Percentiles rank a stretch among this genome's conserved stretches.
phyloP scores from a whole-genome alignment of 2,888 invertebrate species.

The Dioctria linearis region DNA sequence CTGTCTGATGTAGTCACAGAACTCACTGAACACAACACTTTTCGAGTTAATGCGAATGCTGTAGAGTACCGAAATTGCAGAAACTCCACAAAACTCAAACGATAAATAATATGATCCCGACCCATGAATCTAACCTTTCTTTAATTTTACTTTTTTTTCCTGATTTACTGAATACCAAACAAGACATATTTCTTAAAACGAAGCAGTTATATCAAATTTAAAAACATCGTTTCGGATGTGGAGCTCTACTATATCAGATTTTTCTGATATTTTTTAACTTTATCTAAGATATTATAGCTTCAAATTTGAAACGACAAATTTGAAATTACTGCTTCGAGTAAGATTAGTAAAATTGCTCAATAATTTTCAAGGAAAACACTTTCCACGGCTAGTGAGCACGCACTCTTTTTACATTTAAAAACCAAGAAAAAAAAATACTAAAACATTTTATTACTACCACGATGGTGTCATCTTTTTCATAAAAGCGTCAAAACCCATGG shows the following conservation, averaged over 20 bases:
- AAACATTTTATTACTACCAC: constrained; percentile 56
- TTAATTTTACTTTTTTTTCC: constrained; percentile 17
- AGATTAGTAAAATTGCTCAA: not conserved
- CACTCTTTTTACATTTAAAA: constrained; percentile 23
- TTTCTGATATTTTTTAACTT: not conserved
- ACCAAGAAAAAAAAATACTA: constrained; percentile 25
- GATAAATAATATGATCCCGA: constrained; percentile 11
- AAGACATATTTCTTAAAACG: constrained; percentile 12
- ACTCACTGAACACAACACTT: constrained; percentile 51
- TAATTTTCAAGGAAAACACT: constrained; percentile 28
- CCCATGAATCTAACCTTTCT: constrained; percentile 16
- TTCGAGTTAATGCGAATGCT: constrained; percentile 41
- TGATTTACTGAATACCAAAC: constrained; percentile 10
- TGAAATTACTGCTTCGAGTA: constrained; percentile 36
- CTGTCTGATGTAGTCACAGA: constrained; percentile 37
- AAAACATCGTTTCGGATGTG: constrained; percentile 6
- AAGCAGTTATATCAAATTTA: constrained; percentile 39
- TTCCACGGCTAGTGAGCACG: constrained; percentile 29
- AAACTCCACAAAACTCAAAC: constrained; percentile 15
- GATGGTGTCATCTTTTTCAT: constrained; percentile 42
- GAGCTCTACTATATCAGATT: not conserved
- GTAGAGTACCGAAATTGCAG: constrained; percentile 35
- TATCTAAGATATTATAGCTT: not conserved
- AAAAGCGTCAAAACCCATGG: constrained; percentile 62
- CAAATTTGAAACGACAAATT: constrained; percentile 27